A percentile compares a stretch with the other conserved stretches of the same genome.
phyloP scores from a whole-genome alignment of 2,113 vertebrate genomes.

The Ornithorhynchus anatinus region DNA sequence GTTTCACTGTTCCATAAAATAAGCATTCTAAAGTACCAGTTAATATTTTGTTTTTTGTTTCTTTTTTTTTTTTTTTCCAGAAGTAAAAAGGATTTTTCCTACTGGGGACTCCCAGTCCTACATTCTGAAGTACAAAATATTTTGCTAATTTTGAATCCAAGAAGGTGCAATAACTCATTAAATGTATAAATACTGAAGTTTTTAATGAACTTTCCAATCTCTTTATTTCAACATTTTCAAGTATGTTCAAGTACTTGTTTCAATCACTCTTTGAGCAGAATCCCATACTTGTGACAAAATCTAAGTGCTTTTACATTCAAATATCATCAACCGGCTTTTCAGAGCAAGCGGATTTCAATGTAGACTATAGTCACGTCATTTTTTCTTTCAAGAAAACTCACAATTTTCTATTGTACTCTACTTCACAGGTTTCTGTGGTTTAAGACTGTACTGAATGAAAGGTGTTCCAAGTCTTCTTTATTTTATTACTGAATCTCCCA shows the following conservation, averaged over 20 bases:
- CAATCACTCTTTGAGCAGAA: background rate
- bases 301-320: slow-evolving; percentile 11
- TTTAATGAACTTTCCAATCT: background rate
- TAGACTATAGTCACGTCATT: background rate
- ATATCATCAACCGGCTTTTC: background rate
- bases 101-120: background rate
- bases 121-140: background rate
- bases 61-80: background rate
- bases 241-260: background rate
- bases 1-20: no score
- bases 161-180: background rate
- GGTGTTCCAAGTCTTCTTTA: no score
- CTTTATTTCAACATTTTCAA: background rate
- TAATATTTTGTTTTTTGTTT: background rate
- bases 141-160: background rate
- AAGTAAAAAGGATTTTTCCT: background rate
- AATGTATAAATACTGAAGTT: background rate
- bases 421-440: background rate
- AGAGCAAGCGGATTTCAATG: background rate
- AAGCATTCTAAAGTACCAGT: no score
- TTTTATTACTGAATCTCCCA: no score
- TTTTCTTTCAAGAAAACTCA: background rate
- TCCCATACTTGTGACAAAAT: background rate
- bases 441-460: no score
- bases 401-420: background rate